Percentiles rank a stretch among this genome's conserved stretches.
Conservation (phyloP, 1,140 invertebrate species). For the Akabosia matsudoensis region DNA sequence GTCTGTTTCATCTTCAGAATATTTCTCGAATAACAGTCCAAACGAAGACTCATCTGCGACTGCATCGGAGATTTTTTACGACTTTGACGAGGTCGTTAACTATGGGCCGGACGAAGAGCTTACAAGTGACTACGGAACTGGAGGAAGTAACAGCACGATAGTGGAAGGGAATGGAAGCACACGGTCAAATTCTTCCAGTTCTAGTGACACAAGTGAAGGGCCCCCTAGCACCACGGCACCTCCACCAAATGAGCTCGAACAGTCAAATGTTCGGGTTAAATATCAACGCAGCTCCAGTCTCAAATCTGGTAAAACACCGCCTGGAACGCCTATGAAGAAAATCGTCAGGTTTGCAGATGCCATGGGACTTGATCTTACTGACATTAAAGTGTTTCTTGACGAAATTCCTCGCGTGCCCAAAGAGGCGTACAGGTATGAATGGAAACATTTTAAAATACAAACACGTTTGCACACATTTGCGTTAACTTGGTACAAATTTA, state of each 20-base stretch:
- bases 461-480: neutral
- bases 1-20: neutral
- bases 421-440: slow-evolving; percentile 64
- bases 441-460: neutral
- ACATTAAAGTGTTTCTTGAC: slow-evolving; percentile 82
- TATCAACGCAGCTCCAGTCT: slow-evolving; percentile 72
- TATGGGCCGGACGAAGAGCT: neutral
- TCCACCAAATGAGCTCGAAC: too few relatives aligned
- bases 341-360: slow-evolving; percentile 94
- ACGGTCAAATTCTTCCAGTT: neutral
- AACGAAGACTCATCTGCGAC: neutral
- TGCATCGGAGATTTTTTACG: slow-evolving; percentile 5
- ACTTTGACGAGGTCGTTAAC: neutral
- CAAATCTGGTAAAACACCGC: slow-evolving; percentile 86
- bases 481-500: neutral
- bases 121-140: neutral
- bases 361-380: slow-evolving; percentile 84
- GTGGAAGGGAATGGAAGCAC: neutral
- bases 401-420: slow-evolving; percentile 82
- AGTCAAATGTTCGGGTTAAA: too few relatives aligned
- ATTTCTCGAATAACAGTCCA: neutral
- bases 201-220: too few relatives aligned
- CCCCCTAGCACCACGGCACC: too few relatives aligned
- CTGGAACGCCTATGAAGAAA: slow-evolving; percentile 85
- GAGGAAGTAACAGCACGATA: neutral